These are phyloP conservation scores for Ovibos moschatus DNA, from an alignment of 2,113 vertebrate species.

Conservation along the genomic window DNA sequence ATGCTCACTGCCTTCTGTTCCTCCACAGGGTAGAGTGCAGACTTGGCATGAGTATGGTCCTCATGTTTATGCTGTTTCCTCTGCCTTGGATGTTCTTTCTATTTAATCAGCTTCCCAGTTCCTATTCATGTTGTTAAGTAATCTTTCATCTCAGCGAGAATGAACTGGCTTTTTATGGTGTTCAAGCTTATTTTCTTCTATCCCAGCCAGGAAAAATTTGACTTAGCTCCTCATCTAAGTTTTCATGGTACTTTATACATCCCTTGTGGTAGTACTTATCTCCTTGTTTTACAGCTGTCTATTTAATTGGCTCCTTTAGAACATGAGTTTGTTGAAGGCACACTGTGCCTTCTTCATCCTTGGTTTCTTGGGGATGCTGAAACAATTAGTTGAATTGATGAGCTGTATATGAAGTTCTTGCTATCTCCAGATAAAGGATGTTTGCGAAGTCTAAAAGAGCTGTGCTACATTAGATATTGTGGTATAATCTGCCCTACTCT, in stretches of 20 bases:
- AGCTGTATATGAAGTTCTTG: neutral
- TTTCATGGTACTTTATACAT: neutral
- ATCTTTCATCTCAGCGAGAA: neutral
- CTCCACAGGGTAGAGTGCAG: neutral
- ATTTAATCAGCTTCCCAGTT: neutral
- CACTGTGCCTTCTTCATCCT: neutral
- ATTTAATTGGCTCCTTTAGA: neutral
- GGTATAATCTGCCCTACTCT: neutral
- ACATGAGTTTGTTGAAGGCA: neutral
- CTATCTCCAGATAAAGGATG: slow-evolving; percentile 5
- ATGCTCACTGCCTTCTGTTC: neutral
- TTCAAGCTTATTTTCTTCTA: slow-evolving; percentile 1
- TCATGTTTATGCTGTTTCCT: neutral
- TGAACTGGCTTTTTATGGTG: neutral
- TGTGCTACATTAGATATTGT: neutral
- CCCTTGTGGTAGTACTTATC: neutral
- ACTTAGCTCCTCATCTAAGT: neutral
- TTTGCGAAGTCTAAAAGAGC: slow-evolving; percentile 13
- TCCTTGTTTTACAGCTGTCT: neutral
- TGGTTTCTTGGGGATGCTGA: neutral
- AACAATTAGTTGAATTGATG: neutral
- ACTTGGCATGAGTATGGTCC: neutral
- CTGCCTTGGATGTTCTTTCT: neutral
- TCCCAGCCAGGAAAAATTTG: neutral
- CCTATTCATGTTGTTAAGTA: neutral